Evolutionary conservation across 2,797 vertebrate genomes (phyloP), one percentile per base, ranked within the genome.

Genomic region (Muscicapa comitata): DNA sequence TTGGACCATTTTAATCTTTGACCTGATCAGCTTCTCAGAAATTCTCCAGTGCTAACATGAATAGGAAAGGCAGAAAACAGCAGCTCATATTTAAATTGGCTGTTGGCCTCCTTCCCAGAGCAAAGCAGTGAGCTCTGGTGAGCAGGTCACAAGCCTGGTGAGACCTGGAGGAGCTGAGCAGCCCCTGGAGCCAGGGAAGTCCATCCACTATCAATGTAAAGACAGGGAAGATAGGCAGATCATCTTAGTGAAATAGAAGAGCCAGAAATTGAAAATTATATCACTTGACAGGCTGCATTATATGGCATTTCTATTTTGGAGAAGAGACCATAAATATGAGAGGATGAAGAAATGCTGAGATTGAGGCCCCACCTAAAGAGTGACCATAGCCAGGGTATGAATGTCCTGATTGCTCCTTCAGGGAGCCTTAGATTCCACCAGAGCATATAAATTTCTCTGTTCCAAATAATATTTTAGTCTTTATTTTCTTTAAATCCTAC

Each of bases 21-120:
- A 76, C 20, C 43, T 77, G 17, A 67, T 67, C 61, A 71, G 17
- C 43, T 73, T 62, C 68, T 93, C 26, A 47, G 77, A 90, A 94
- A 77, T 31, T 45, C 24, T 81, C 26, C 29, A 11, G 16, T 29
- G 55, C 6, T 55, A 70, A 76, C 2, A 2, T 7, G 58, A 66
- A 53, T 5, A 51, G 40, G 12, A 86, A 71, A 17, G 63, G 59
- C 29, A 86, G 48, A 59, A 63, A 59, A 55, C 9, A 66, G 37
- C 20, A 77, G 28, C 25, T 85, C 33, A 67, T 33, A 51, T 78
- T 75, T 76, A 79, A 80, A 76, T 18, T 28, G 40, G 14, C 26
- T 53, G 18, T 3, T 33, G 23, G 16, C 9, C 29, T 58, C 40
- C 40, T 58, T 21, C 17, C 13, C 11, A 57, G 42, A 38, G 47